These are phyloP conservation scores for Carapus acus DNA, from an alignment of 2,797 vertebrate species.

Conservation along the genomic window DNA sequence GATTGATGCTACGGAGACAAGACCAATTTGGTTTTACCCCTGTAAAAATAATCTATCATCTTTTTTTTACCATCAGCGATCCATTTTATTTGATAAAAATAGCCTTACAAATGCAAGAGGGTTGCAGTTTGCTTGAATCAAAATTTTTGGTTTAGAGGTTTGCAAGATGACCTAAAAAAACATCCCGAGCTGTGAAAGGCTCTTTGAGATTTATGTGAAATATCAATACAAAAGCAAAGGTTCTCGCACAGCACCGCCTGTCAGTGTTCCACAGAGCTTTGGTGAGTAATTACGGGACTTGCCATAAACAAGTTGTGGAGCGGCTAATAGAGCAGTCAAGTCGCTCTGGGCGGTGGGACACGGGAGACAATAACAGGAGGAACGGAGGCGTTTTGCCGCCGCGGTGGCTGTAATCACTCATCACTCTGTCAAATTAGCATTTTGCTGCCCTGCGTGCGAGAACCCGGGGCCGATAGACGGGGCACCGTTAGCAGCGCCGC, in stretches of 20 bases:
- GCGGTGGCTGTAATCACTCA: slow-evolving; percentile 64
- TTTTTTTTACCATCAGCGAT: too few relatives aligned
- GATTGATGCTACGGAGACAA: too few relatives aligned
- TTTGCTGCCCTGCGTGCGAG: slow-evolving; percentile 42
- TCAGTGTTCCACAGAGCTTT: neutral
- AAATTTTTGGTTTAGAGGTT: too few relatives aligned
- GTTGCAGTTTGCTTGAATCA: too few relatives aligned
- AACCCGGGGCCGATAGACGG: slow-evolving; percentile 41
- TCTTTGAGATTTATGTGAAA: too few relatives aligned
- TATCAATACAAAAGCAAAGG: too few relatives aligned
- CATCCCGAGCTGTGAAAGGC: too few relatives aligned
- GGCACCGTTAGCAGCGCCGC: slow-evolving; percentile 43
- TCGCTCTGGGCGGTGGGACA: slow-evolving; percentile 48
- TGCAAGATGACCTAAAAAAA: too few relatives aligned
- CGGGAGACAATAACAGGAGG: slow-evolving; percentile 56
- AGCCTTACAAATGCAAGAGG: too few relatives aligned
- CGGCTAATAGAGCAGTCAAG: slow-evolving; percentile 54
- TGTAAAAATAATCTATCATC: too few relatives aligned
- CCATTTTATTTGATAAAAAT: too few relatives aligned
- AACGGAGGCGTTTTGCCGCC: slow-evolving; percentile 54
- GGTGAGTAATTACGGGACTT: slow-evolving; percentile 19
- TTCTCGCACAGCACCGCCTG: neutral
- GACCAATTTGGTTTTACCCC: too few relatives aligned
- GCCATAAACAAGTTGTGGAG: neutral
- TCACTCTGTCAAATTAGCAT: slow-evolving; percentile 64